Base-by-base conservation (phyloP, 2,797 vertebrate genomes). In the Propithecus perrieri region DNA sequence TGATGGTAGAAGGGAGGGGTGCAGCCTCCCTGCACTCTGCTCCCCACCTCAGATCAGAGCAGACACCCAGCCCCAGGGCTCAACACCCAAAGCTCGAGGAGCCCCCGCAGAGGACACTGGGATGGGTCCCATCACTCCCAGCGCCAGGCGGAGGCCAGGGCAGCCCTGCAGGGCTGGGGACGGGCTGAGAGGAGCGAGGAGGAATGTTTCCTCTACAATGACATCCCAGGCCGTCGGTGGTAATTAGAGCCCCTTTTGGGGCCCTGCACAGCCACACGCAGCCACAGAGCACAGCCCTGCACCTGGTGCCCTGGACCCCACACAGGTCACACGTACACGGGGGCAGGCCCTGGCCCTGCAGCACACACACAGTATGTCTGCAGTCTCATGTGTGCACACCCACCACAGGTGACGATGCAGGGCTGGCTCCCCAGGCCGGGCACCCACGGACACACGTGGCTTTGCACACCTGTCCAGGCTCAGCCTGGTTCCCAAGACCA, bases 221-320 rank as follows among this genome's bases (percentile, higher is more conserved):
- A 84, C 22, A 2, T 72, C 50, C 38, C 7, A 4, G 43, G 48
- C 67, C 41, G 41, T 50, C 41, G 50, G 84, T 92, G 87, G 71
- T 97, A 89, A 97, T 93, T 95, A 88, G 65, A 95, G 83, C 67
- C 95, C 97, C 85, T 85, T 53, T 92, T 59, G 78, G 80, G 20
- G 15, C 35, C 91, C 46, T 57, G 28, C 50, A 71, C 26, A 13
- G 69, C 67, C 85, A 81, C 20, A 86, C 0, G 0, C 20, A 22
- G 69, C n/a, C 84, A 53, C 33, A 20, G 53, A 35, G 33, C 69
- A n/a, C 55, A 57, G 65, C 53, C 61, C 79, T 22, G 41, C 18
- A 61, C 61, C 71, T 59, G 26, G 57, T 8, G 6, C 9, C 65
- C 8, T 46, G 4, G 30, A 20, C 24, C 55, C 14, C 43, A 55